Conservation (phyloP, 1,140 invertebrate genomes). For the Conus betulinus region DNA sequence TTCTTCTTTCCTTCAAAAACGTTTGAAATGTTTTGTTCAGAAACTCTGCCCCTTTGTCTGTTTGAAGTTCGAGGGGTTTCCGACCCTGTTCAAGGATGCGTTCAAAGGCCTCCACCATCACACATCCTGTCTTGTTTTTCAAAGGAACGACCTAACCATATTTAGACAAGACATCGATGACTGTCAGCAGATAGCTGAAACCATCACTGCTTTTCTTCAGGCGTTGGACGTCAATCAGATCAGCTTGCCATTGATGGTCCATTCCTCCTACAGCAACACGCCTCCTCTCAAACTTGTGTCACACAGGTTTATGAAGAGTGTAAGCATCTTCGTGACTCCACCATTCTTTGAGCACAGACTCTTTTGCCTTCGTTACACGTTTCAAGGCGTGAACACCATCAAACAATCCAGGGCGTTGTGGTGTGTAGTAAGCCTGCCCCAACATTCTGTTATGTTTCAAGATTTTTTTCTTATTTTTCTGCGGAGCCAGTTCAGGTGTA, state of each 20-base stretch:
- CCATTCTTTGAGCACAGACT: conserved; percentile 29
- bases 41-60: conserved; percentile 40
- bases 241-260: conserved; percentile 72
- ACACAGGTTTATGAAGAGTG: conserved; percentile 36
- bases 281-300: conserved; percentile 31
- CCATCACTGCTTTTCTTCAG: conserved; percentile 71
- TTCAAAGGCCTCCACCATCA: conserved; percentile 53
- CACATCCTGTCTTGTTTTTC: conserved; percentile 75
- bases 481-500: background rate
- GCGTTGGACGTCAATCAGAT: conserved; percentile 69
- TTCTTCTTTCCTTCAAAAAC: conserved; percentile 36
- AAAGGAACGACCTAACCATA: conserved; percentile 75
- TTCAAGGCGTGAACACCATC: background rate
- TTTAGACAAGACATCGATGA: conserved; percentile 77
- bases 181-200: conserved; percentile 75
- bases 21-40: conserved; percentile 32
- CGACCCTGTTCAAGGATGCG: conserved; percentile 50
- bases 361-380: background rate
- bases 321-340: conserved; percentile 32
- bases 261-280: conserved; percentile 48
- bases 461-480: too few species aligned
- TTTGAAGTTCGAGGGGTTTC: conserved; percentile 31
- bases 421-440: background rate
- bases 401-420: conserved; percentile 7
- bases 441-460: too few species aligned